Conservation (phyloP, 1,140 invertebrate genomes). For the Papilio xuthus region DNA sequence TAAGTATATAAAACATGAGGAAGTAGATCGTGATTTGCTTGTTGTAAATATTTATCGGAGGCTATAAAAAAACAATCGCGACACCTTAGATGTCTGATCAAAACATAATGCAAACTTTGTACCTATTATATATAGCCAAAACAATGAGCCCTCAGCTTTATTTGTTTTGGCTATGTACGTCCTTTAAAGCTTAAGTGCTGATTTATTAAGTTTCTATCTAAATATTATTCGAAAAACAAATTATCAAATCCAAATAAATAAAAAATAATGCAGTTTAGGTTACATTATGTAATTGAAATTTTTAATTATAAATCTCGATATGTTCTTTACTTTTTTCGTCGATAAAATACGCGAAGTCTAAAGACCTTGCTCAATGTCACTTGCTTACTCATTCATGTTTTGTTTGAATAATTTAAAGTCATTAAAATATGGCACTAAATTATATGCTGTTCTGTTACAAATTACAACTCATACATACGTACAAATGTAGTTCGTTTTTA, state of each 20-base stretch:
- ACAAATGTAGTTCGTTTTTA: conserved; percentile 46
- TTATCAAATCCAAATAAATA: not conserved
- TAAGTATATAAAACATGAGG: no score
- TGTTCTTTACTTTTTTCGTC: no score
- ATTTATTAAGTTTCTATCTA: not conserved
- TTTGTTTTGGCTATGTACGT: not conserved
- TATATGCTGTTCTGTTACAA: not conserved
- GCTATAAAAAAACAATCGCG: not conserved
- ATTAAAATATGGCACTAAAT: no score
- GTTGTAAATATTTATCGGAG: not conserved
- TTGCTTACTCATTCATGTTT: no score
- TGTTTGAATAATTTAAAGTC: no score
- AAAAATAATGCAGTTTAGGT: no score
- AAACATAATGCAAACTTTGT: not conserved
- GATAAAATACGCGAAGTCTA: no score
- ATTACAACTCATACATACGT: not conserved
- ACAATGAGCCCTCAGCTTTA: not conserved
- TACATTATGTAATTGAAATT: no score
- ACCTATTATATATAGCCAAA: not conserved
- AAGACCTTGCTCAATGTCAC: not conserved
- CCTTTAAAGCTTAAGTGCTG: not conserved
- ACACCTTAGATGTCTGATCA: not conserved
- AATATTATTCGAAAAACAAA: conserved; percentile 2
- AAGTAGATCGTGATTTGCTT: no score
- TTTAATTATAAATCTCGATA: no score